These are phyloP conservation scores for Hylaeus anthracinus DNA, from an alignment of 1,140 invertebrate genomes.

Conservation along the genomic window DNA sequence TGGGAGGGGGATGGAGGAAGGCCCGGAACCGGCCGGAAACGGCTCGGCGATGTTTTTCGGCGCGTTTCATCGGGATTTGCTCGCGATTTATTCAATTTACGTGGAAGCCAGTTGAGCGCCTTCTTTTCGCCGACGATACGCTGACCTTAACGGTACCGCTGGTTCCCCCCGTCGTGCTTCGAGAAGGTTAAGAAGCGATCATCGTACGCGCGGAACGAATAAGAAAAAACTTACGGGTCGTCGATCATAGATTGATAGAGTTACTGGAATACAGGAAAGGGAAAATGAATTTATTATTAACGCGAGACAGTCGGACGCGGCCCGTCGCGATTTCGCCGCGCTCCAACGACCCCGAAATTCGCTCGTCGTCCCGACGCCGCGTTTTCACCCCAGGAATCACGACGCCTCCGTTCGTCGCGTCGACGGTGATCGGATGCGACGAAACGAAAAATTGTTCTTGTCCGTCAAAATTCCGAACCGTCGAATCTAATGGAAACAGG, in stretches of 20 bases:
- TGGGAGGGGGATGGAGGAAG: neutral
- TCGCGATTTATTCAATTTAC: neutral
- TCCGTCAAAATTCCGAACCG: neutral
- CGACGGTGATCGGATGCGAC: conserved; percentile 45
- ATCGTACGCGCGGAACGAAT: too few species aligned
- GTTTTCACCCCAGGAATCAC: conserved; percentile 34
- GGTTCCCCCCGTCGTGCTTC: too few species aligned
- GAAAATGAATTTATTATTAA: too few species aligned
- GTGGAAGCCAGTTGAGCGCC: neutral
- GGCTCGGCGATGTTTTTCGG: conserved; percentile 22
- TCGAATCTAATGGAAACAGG: neutral
- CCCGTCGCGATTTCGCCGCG: conserved; percentile 46
- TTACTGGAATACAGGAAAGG: too few species aligned
- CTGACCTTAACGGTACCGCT: neutral
- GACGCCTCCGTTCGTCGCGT: conserved; percentile 23
- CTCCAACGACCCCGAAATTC: conserved; percentile 42
- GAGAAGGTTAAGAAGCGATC: too few species aligned
- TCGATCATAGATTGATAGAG: too few species aligned
- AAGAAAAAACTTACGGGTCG: too few species aligned
- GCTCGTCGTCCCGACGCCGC: neutral
- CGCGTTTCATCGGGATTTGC: conserved; percentile 15
- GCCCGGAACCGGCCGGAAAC: conserved; percentile 24
- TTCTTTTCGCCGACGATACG: neutral
- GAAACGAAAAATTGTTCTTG: conserved; percentile 49
- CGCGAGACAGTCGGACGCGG: conserved; percentile 19